Evolutionary conservation across 2,888 invertebrate genomes (phyloP).

Genomic region (Pheosia gnoma): DNA sequence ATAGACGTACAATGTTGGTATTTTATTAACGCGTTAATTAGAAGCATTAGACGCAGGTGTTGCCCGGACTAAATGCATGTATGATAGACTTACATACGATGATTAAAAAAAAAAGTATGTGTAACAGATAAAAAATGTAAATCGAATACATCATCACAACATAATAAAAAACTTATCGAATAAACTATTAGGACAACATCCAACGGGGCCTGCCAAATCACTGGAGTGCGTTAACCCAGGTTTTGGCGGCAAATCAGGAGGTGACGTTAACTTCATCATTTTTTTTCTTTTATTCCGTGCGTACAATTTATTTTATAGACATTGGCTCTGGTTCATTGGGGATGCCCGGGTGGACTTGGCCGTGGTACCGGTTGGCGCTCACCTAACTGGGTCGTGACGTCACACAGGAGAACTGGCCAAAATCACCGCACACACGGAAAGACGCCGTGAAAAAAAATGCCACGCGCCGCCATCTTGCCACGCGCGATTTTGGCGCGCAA

Average conservation of each 20-base stretch:
- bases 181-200: slow-evolving; percentile 78
- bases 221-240: slow-evolving; percentile 80
- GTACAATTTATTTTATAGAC: slow-evolving; percentile 84
- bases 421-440: slow-evolving; percentile 79
- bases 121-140: not conserved
- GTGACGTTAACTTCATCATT: slow-evolving; percentile 79
- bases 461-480: slow-evolving; percentile 72
- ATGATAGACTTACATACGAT: not conserved
- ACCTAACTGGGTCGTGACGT: slow-evolving; percentile 81
- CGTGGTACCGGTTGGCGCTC: slow-evolving; percentile 79
- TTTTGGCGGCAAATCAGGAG: slow-evolving; percentile 78
- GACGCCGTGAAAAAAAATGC: slow-evolving; percentile 69
- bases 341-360: slow-evolving; percentile 82
- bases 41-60: no score
- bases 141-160: slow-evolving; percentile 29
- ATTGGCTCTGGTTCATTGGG: slow-evolving; percentile 82
- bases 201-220: slow-evolving; percentile 77
- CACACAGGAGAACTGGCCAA: slow-evolving; percentile 79
- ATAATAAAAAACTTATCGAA: slow-evolving; percentile 67
- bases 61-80: no score
- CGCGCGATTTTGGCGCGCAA: slow-evolving; percentile 61
- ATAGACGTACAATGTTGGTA: no score
- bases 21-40: no score
- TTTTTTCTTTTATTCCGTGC: slow-evolving; percentile 70
- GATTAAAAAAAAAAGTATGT: not conserved